Evolutionary conservation across 2,113 vertebrate genomes (phyloP), one percentile per base, ranked within the genome.

Genomic region (Semnornis frantzii): DNA sequence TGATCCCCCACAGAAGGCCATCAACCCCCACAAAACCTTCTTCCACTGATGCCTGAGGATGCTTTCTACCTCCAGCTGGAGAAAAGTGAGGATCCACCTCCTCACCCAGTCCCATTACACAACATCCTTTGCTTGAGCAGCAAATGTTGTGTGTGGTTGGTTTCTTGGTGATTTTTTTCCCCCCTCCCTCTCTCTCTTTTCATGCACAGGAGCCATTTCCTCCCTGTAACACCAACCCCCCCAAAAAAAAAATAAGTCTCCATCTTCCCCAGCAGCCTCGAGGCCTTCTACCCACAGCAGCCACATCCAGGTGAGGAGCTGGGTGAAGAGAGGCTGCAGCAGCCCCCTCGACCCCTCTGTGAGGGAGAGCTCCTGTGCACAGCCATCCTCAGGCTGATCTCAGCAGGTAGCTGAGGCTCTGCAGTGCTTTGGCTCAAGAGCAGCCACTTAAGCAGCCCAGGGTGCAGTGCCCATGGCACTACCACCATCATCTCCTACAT

Each of bases 191-290:
- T 46, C 27, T 34, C 23, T 33, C 24, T 30, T 18, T 20, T 6
- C 78, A 17, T 8, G 42, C 75, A 71, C 78, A 94, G 94, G 75
- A 96, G 89, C 82, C 82, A 80, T 91, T 96, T 96, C 91, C 84
- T 95, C 82, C 84, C 69, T 5, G 0, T 46, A 73, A 23, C 81
- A 87, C 65, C 72, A 72, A 52, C 74, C 82, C 2, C 5, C n/a
- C 7, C 59, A 71, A 74, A 2, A 39, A n/a, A n/a, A n/a, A n/a
- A 39, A 6, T 58, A 9, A 76, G 60, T 42, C 82, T 95, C 82
- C 94, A 90, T 94, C 82, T 85, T 59, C 81, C 65, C 48, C 48
- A 34, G 62, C 83, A 75, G 80, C 66, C 16, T 0, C 3, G 3
- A 92, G 33, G 24, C 87, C 58, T 69, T 39, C 34, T 9, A 0